Conservation (phyloP, 2,113 vertebrate genomes). For the Typhlomys cinereus region DNA sequence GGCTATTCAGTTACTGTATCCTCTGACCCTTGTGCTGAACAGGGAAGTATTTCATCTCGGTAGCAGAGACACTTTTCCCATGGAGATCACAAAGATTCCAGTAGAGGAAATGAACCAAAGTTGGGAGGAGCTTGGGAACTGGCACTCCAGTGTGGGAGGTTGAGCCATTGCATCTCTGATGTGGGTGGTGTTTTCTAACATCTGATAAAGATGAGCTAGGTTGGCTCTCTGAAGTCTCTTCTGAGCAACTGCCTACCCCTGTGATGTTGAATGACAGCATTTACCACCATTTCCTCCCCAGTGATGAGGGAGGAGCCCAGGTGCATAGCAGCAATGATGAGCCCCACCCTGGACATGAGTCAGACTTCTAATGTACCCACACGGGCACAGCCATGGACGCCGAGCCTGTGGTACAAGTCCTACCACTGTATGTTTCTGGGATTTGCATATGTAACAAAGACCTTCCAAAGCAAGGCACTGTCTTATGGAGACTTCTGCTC, state of each 20-base stretch:
- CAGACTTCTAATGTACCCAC: conserved; percentile 18
- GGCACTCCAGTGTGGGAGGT: background rate
- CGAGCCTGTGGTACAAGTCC: background rate
- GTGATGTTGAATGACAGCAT: background rate
- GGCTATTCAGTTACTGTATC: background rate
- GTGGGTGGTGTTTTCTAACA: background rate
- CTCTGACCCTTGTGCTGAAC: background rate
- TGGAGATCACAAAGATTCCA: background rate
- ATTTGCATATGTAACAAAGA: background rate
- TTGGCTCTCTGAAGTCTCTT: background rate
- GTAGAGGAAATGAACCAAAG: background rate
- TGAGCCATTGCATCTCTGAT: background rate
- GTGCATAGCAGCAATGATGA: conserved; percentile 6
- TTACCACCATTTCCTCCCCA: background rate
- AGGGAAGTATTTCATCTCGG: background rate
- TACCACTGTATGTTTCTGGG: background rate
- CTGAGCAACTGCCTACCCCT: background rate
- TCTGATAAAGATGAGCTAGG: background rate
- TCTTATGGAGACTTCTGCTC: background rate
- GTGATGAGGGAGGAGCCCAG: background rate
- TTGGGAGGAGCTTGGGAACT: rapidly evolving
- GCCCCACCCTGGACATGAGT: conserved; percentile 48
- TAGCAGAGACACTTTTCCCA: background rate
- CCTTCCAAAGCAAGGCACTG: background rate
- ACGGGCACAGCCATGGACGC: background rate